A percentile compares a stretch with the other conserved stretches of the same genome.
Evolutionary conservation across 2,113 vertebrate species (phyloP).

Genomic region (Blennius ocellaris): DNA sequence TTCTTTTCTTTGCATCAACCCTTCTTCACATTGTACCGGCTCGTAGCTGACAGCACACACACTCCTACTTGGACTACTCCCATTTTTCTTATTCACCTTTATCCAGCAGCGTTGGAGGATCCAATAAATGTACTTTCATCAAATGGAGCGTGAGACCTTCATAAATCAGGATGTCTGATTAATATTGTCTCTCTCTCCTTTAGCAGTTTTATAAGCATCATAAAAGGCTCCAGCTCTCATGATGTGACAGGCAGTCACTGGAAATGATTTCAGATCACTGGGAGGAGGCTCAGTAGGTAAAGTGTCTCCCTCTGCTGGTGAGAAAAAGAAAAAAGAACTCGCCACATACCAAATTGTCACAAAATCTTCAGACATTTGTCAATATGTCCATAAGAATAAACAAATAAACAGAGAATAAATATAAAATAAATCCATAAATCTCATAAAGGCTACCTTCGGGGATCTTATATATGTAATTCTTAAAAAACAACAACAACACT

Average conservation of each 20-base stretch:
- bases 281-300: neutral
- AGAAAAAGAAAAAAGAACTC: slow-evolving; percentile 27
- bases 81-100: slow-evolving; percentile 3
- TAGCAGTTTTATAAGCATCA: slow-evolving; percentile 27
- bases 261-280: slow-evolving; percentile 20
- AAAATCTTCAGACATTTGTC: slow-evolving; percentile 6
- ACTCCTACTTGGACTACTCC: neutral
- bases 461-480: neutral
- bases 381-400: slow-evolving; percentile 10
- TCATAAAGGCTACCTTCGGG: neutral
- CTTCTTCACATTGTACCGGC: neutral
- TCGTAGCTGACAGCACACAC: neutral
- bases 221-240: slow-evolving; percentile 31
- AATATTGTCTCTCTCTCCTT: slow-evolving; percentile 1
- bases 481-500: neutral
- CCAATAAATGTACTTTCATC: slow-evolving; percentile 12
- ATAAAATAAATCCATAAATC: neutral
- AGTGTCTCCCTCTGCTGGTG: slow-evolving; percentile 51
- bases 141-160: neutral
- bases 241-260: slow-evolving; percentile 31
- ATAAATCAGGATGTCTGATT: slow-evolving; percentile 14
- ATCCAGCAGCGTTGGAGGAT: slow-evolving; percentile 2
- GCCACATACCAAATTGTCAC: neutral
- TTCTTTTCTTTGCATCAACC: neutral
- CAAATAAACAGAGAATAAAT: neutral